These are phyloP conservation scores for Premnoplex brunnescens DNA, from an alignment of 2,797 vertebrate genomes.

Conservation along the genomic window DNA sequence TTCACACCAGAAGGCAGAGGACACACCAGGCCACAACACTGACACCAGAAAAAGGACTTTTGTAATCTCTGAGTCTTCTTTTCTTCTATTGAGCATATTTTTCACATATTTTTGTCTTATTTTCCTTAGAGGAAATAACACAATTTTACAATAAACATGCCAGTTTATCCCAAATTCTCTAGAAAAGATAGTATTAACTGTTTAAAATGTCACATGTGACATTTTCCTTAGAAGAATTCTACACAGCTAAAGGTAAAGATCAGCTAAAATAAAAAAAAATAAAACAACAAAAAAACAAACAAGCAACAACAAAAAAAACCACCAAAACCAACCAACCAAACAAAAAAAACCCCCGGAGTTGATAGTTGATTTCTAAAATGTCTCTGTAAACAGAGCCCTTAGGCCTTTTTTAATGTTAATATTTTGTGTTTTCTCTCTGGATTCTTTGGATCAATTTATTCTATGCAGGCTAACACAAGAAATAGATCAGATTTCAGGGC, in stretches of 20 bases:
- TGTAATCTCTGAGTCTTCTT: background rate
- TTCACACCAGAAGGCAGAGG: background rate
- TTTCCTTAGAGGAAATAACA: background rate
- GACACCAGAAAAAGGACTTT: background rate
- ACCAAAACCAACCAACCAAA: no score
- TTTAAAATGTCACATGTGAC: background rate
- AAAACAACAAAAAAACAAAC: no score
- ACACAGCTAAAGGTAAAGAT: background rate
- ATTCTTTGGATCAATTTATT: background rate
- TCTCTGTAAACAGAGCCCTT: background rate
- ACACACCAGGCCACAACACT: background rate
- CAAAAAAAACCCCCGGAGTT: background rate
- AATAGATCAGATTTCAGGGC: background rate
- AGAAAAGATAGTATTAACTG: background rate
- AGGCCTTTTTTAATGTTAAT: background rate
- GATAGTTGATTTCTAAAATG: background rate
- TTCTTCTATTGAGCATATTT: background rate
- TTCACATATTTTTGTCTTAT: background rate
- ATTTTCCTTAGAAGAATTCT: background rate
- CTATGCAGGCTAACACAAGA: background rate
- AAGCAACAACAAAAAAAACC: no score
- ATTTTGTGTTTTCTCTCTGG: background rate
- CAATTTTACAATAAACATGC: fast-evolving
- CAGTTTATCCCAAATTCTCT: background rate
- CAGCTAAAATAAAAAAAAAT: background rate